These are phyloP conservation scores for Oscheius sp. DNA, from an alignment of 2,888 invertebrate genomes.

Conservation along the genomic window DNA sequence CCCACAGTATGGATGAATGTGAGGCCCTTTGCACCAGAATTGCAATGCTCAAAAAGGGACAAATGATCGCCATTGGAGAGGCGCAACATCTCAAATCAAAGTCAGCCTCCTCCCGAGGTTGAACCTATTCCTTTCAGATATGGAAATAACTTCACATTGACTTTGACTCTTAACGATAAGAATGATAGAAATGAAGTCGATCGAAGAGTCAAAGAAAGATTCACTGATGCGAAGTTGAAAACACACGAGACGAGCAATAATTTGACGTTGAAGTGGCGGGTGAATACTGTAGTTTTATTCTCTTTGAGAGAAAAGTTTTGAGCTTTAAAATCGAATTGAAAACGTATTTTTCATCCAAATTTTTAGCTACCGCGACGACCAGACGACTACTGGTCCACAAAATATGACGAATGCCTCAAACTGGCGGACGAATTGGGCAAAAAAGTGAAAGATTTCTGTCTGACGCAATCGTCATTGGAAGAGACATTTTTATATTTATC, in stretches of 20 bases:
- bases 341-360: not conserved
- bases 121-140: slow-evolving; percentile 37
- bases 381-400: slow-evolving; percentile 54
- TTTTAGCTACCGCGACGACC: slow-evolving; percentile 48
- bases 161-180: slow-evolving; percentile 31
- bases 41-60: slow-evolving; percentile 66
- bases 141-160: slow-evolving; percentile 57
- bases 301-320: not conserved
- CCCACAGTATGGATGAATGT: slow-evolving; percentile 64
- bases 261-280: slow-evolving; percentile 49
- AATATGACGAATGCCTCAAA: slow-evolving; percentile 53
- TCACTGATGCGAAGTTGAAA: slow-evolving; percentile 36
- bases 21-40: slow-evolving; percentile 66
- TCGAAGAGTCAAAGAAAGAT: slow-evolving; percentile 5
- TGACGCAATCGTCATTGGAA: slow-evolving; percentile 66
- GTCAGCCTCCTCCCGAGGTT: slow-evolving; percentile 38
- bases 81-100: slow-evolving; percentile 64
- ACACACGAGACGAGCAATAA: slow-evolving; percentile 34
- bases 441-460: slow-evolving; percentile 63
- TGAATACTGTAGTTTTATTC: slow-evolving; percentile 25
- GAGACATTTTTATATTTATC: slow-evolving; percentile 63
- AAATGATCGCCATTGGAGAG: slow-evolving; percentile 63
- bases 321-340: too few relatives aligned
- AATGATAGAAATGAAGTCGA: slow-evolving; percentile 26
- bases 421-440: slow-evolving; percentile 42